Evolutionary conservation across 1,140 invertebrate species (phyloP).

Genomic region (Zophobas morio): DNA sequence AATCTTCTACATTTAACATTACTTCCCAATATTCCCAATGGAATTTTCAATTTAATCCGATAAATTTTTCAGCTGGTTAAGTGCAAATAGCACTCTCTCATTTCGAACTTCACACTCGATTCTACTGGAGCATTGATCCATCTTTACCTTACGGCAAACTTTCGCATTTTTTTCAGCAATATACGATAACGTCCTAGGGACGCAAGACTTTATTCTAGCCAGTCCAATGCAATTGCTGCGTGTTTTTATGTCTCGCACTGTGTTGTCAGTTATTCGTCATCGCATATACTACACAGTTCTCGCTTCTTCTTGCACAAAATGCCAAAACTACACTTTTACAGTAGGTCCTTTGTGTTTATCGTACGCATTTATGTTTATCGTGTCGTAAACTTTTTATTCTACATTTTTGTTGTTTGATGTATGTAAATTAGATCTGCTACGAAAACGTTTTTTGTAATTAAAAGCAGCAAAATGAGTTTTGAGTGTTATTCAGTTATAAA

Average conservation of each 20-base stretch:
- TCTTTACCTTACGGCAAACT: slow-evolving; percentile 19
- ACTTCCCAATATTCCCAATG: slow-evolving; percentile 2
- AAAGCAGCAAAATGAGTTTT: slow-evolving; percentile 16
- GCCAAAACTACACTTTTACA: slow-evolving; percentile 4
- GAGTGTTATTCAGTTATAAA: slow-evolving; percentile 27
- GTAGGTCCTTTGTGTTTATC: slow-evolving; percentile 16
- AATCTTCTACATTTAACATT: background rate
- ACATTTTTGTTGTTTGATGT: background rate
- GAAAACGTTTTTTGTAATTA: slow-evolving; percentile 29
- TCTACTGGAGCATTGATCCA: slow-evolving; percentile 12
- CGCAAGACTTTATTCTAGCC: background rate
- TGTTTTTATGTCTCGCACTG: slow-evolving; percentile 29
- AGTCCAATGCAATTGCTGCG: slow-evolving; percentile 27
- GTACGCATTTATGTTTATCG: slow-evolving; percentile 5
- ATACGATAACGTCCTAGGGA: slow-evolving; percentile 6
- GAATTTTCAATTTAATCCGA: slow-evolving; percentile 27
- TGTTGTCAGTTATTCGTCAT: background rate
- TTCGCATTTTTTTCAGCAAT: slow-evolving; percentile 19
- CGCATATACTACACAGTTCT: background rate
- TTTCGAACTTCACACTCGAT: slow-evolving; percentile 9
- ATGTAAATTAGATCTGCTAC: slow-evolving; percentile 23
- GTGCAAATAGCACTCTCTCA: slow-evolving; percentile 30
- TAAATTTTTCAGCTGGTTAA: slow-evolving; percentile 39
- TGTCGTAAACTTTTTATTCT: background rate
- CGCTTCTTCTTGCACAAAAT: slow-evolving; percentile 28